Base-by-base conservation (phyloP, 2,797 vertebrate species). In the Acanthurus leucopareius region DNA sequence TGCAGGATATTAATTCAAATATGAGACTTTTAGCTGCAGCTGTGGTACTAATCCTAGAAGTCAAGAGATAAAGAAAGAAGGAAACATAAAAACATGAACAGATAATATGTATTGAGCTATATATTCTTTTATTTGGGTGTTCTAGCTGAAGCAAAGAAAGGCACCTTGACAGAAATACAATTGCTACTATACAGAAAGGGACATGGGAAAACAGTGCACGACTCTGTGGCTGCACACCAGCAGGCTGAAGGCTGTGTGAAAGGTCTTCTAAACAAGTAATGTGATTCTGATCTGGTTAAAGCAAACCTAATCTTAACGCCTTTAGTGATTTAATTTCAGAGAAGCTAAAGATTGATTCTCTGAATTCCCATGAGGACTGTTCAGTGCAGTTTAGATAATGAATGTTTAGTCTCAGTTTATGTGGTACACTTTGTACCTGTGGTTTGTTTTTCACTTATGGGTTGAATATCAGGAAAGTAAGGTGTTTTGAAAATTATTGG, bases 401-500 rank as follows among this genome's bases (percentile, higher is more conserved):
- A 42, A 42, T 42, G 40, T 42, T 35, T 35, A 35, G 32, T 35
- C 32, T 35, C 32, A 7, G 32, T 35, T 35, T 35, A 35, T 35
- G 7, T 35, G 32, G 32, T 35, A 3, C 32, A 35, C 32, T 35
- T 35, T 35, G 32, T 35, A 7, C 32, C 32, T 35, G 32, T n/a
- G 45, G 20, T 59, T 58, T 62, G 7, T 62, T 49, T 13, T 66
- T 53, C 22, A 32, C 7, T 28, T 45, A 40, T 47, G 3, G n/a
- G 19, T 77, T 68, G 22, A 77, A 68, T 66, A 17, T 8, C n/a
- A 28, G 25, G 9, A 47, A 58, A 64, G 38, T 38, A 20, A 15
- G 8, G n/a, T 4, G 10, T 38, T 53, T 65, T 28, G 2, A 62
- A 35, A 52, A 52, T 59, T 8, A 57, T n/a, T 25, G 16, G 9